Percentiles rank a stretch among this genome's conserved stretches.
These are phyloP conservation scores for Drepana arcuata DNA, from an alignment of 1,140 invertebrate genomes.

Conservation along the genomic window DNA sequence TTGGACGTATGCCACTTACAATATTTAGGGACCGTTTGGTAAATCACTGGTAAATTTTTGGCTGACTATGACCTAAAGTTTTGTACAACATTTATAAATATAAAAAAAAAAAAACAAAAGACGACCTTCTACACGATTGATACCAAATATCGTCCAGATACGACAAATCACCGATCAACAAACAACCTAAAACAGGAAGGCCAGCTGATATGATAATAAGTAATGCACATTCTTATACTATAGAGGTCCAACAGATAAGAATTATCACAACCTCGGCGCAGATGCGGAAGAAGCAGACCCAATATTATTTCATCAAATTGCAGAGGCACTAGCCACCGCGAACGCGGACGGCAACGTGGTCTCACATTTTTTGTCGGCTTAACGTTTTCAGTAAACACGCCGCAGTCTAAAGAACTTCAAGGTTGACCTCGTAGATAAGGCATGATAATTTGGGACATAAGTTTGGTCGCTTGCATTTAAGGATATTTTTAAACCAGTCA, in stretches of 20 bases:
- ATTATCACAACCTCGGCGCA: conserved; percentile 36
- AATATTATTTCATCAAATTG: conserved; percentile 37
- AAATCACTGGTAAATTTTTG: too few relatives aligned
- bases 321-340: conserved; percentile 10
- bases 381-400: conserved; percentile 39
- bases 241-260: conserved; percentile 51
- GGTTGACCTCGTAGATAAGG: conserved; percentile 59
- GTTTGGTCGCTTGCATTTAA: conserved; percentile 24
- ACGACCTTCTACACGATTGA: too few relatives aligned
- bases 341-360: conserved; percentile 7
- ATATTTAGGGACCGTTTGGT: too few relatives aligned
- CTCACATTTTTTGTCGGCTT: conserved; percentile 37
- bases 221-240: conserved; percentile 44
- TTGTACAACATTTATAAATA: too few relatives aligned
- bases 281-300: conserved; percentile 40
- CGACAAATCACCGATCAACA: too few relatives aligned
- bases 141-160: too few relatives aligned
- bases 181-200: conserved; percentile 35
- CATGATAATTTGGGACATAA: conserved; percentile 48
- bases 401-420: conserved; percentile 47
- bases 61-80: too few relatives aligned
- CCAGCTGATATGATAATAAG: conserved; percentile 33
- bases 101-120: too few relatives aligned
- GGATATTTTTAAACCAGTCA: conserved; percentile 27
- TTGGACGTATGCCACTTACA: too few relatives aligned